Conservation (phyloP, 2,888 invertebrate genomes). For the Melanchra persicariae region DNA sequence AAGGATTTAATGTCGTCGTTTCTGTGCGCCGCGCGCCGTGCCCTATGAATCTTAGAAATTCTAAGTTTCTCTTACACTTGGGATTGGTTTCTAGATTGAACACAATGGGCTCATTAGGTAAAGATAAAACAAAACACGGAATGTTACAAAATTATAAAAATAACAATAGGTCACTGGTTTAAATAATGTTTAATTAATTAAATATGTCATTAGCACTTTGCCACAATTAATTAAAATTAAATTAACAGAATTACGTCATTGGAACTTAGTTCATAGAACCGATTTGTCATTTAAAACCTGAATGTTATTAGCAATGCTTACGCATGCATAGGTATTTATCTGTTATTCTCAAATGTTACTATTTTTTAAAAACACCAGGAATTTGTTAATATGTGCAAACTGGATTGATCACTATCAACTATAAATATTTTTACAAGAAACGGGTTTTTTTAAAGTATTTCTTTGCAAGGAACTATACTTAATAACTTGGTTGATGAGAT, state of each 20-base stretch:
- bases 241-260: slow-evolving; percentile 25
- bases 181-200: slow-evolving; percentile 19
- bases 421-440: slow-evolving; percentile 15
- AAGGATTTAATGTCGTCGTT: background rate
- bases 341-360: slow-evolving; percentile 4
- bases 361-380: background rate
- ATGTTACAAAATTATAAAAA: background rate
- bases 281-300: slow-evolving; percentile 33
- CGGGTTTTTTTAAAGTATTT: slow-evolving; percentile 12
- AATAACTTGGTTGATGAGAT: slow-evolving; percentile 21
- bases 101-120: background rate
- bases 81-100: background rate
- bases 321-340: slow-evolving; percentile 14
- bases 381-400: slow-evolving; percentile 23
- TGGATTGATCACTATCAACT: slow-evolving; percentile 5
- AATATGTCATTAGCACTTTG: slow-evolving; percentile 30
- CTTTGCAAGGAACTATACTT: slow-evolving; percentile 5
- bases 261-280: background rate
- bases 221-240: slow-evolving; percentile 18
- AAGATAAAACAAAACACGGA: background rate
- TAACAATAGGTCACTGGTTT: background rate
- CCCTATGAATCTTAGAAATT: background rate
- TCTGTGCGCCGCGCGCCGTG: too few species aligned
- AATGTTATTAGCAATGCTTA: slow-evolving; percentile 11
- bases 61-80: background rate